Evolutionary conservation across 2,888 invertebrate species (phyloP).

Genomic region (Cantharis lateralis): DNA sequence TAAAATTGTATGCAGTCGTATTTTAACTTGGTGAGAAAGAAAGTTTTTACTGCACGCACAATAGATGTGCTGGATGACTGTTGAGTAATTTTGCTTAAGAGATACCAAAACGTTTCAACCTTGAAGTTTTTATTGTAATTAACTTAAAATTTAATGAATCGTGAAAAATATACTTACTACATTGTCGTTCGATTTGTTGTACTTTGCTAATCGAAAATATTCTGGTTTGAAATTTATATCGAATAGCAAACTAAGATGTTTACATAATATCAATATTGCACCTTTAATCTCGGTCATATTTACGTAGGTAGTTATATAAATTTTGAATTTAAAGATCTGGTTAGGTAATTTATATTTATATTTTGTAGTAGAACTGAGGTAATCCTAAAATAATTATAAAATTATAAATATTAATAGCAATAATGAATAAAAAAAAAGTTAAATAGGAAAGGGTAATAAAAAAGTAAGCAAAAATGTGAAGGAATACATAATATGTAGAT

Average conservation of each 20-base stretch:
- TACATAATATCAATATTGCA: conserved; percentile 49
- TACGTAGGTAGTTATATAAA: neutral
- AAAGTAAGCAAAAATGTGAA: too few species aligned
- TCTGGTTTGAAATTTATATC: conserved; percentile 48
- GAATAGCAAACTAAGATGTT: conserved; percentile 46
- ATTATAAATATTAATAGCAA: neutral
- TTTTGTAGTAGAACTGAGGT: neutral
- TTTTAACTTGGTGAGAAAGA: conserved; percentile 46
- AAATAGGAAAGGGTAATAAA: too few species aligned
- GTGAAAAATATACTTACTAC: conserved; percentile 43
- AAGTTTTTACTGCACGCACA: conserved; percentile 44
- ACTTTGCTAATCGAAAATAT: conserved; percentile 51
- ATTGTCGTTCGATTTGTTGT: conserved; percentile 43
- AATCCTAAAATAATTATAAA: neutral
- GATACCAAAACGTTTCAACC: conserved; percentile 42
- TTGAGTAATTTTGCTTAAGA: conserved; percentile 36
- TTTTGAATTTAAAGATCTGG: neutral
- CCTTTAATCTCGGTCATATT: conserved; percentile 49
- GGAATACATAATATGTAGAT: too few species aligned
- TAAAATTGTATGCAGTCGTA: conserved; percentile 52
- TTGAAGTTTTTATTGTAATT: conserved; percentile 13
- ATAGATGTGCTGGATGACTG: conserved; percentile 36
- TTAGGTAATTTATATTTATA: neutral
- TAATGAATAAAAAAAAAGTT: too few species aligned
- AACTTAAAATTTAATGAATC: neutral